A percentile compares a stretch with the other conserved stretches of the same genome.
phyloP scores from a whole-genome alignment of 2,888 invertebrate genomes.

The Watsonalla cultraria region DNA sequence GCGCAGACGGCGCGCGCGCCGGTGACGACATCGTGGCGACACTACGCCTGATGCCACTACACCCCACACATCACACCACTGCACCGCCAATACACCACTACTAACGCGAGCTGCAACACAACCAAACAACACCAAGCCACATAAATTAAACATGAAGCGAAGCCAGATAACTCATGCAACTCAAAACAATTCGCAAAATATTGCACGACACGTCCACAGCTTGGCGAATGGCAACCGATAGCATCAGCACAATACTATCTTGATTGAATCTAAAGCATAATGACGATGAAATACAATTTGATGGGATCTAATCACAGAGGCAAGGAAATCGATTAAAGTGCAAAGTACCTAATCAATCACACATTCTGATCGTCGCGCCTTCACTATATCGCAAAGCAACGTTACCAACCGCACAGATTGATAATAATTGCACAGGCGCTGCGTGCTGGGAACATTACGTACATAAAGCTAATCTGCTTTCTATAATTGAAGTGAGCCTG shows the following conservation, averaged over 20 bases:
- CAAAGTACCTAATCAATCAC: background rate
- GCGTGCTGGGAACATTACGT: background rate
- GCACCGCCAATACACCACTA: constrained; percentile 54
- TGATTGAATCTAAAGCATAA: background rate
- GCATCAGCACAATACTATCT: background rate
- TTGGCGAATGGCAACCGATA: constrained; percentile 26
- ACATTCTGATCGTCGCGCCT: background rate
- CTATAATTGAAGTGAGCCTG: too few species aligned
- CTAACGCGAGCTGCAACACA: constrained; percentile 71
- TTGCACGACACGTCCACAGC: constrained; percentile 19
- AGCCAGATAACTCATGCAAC: constrained; percentile 24
- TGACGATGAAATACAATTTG: background rate
- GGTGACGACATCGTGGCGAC: constrained; percentile 56
- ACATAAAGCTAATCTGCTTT: too few species aligned
- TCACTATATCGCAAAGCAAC: background rate
- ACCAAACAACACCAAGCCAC: constrained; percentile 66
- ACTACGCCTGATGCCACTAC: constrained; percentile 38
- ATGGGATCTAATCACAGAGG: background rate
- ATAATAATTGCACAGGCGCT: background rate
- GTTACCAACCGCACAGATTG: background rate
- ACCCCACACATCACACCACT: constrained; percentile 56
- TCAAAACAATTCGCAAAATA: constrained; percentile 28
- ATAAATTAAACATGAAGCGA: constrained; percentile 64
- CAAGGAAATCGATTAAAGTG: background rate
- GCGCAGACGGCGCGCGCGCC: constrained; percentile 54